Percentiles rank a stretch among this genome's conserved stretches.
Evolutionary conservation across 2,113 vertebrate species (phyloP).

Genomic region (Chiloscyllium plagiosum): DNA sequence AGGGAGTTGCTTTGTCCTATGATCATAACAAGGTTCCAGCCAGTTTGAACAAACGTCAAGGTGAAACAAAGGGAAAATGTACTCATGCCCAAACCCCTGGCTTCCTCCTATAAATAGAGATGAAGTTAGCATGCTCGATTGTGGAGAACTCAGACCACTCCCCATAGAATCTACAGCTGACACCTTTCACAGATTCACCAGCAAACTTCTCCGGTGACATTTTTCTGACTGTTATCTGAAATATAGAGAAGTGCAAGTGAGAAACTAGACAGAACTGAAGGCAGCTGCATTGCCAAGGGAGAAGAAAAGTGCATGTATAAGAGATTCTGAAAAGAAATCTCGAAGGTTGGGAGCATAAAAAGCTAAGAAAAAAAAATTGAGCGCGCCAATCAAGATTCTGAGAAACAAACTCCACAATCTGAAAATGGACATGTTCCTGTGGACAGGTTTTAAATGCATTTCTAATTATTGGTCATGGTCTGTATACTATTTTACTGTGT

Average conservation of each 20-base stretch:
- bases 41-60: slow-evolving; percentile 67
- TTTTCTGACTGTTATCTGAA: slow-evolving; percentile 54
- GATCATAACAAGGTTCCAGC: slow-evolving; percentile 44
- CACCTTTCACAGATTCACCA: slow-evolving; percentile 54
- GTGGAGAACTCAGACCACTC: slow-evolving; percentile 37
- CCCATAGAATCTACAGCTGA: slow-evolving; percentile 56
- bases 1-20: too few species aligned
- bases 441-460: neutral
- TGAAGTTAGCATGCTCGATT: slow-evolving; percentile 78
- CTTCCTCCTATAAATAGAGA: slow-evolving; percentile 81
- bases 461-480: neutral
- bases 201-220: slow-evolving; percentile 42
- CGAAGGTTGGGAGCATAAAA: slow-evolving; percentile 51
- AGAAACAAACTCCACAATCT: slow-evolving; percentile 43
- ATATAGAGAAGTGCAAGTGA: slow-evolving; percentile 45
- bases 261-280: slow-evolving; percentile 47
- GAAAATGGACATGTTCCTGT: neutral
- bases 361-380: slow-evolving; percentile 70
- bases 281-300: slow-evolving; percentile 41
- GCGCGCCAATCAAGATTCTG: slow-evolving; percentile 82
- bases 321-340: slow-evolving; percentile 66
- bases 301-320: slow-evolving; percentile 44
- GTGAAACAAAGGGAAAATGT: slow-evolving; percentile 57
- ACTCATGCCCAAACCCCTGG: slow-evolving; percentile 64
- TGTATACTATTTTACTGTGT: neutral